Percentiles rank a stretch among this genome's conserved stretches.
phyloP scores from a whole-genome alignment of 2,797 vertebrate genomes.

The Hypotaenidia okinawae region DNA sequence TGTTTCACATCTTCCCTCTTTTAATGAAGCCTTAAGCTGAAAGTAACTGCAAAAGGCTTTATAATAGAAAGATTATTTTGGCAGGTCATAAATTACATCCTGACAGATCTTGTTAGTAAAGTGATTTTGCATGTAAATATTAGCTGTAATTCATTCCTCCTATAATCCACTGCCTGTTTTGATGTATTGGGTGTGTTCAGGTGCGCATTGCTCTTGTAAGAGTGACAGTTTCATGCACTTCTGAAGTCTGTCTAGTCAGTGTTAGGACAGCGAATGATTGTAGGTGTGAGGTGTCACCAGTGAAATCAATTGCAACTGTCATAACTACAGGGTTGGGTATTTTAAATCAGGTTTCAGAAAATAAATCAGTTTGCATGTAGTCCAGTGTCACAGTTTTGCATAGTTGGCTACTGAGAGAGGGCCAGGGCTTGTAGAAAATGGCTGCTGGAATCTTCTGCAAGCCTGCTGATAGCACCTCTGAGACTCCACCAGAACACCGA shows the following conservation, averaged over 20 bases:
- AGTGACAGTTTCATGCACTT: neutral
- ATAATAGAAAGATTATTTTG: neutral
- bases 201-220: neutral
- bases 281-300: neutral
- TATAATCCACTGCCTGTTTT: neutral
- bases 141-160: neutral
- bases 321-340: neutral
- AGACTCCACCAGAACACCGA: too few relatives aligned
- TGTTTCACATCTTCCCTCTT: neutral
- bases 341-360: neutral
- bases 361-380: neutral
- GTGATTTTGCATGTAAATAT: neutral
- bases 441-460: too few relatives aligned
- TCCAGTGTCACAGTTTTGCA: too few relatives aligned
- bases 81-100: neutral
- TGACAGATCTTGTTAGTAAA: neutral
- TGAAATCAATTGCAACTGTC: neutral
- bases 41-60: neutral
- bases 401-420: too few relatives aligned
- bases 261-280: neutral
- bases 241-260: neutral
- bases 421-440: too few relatives aligned
- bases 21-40: neutral
- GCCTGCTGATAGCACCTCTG: too few relatives aligned
- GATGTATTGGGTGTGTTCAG: neutral